Percentiles rank a stretch among this genome's conserved stretches.
These are phyloP conservation scores for Lagopus leucura DNA, from an alignment of 2,113 vertebrate genomes.

Conservation along the genomic window DNA sequence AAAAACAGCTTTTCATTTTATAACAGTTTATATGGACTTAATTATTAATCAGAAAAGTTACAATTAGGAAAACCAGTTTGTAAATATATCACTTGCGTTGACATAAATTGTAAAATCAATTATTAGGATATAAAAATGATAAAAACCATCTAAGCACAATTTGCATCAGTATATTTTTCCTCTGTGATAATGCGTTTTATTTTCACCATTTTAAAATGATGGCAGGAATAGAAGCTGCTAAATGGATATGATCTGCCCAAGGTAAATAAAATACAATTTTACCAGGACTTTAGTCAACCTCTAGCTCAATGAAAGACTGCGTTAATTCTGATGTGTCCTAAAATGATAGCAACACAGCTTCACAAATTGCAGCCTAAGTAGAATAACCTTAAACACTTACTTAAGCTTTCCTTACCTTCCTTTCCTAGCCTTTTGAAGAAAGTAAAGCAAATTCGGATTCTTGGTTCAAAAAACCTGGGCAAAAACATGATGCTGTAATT, in stretches of 20 bases:
- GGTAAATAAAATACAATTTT: background rate
- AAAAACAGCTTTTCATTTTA: conserved; percentile 42
- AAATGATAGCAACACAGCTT: background rate
- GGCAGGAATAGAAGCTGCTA: background rate
- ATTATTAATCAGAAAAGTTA: conserved; percentile 45
- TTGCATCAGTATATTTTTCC: background rate
- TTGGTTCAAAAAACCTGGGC: background rate
- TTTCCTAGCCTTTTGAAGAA: background rate
- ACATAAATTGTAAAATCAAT: background rate
- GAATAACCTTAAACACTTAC: background rate
- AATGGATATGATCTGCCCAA: background rate
- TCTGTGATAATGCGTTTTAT: background rate
- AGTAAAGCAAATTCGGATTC: background rate
- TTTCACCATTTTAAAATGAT: fast-evolving
- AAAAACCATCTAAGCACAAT: background rate
- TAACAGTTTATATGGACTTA: conserved; percentile 13
- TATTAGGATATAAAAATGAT: background rate
- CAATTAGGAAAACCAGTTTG: background rate
- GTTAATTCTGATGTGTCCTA: background rate
- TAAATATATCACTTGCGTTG: background rate
- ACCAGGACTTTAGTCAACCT: background rate
- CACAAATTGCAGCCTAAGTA: background rate
- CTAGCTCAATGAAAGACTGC: background rate
- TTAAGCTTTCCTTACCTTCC: background rate
- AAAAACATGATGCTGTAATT: background rate